phyloP scores from a whole-genome alignment of 2,797 vertebrate species.

The Amphiprion clarkii region DNA sequence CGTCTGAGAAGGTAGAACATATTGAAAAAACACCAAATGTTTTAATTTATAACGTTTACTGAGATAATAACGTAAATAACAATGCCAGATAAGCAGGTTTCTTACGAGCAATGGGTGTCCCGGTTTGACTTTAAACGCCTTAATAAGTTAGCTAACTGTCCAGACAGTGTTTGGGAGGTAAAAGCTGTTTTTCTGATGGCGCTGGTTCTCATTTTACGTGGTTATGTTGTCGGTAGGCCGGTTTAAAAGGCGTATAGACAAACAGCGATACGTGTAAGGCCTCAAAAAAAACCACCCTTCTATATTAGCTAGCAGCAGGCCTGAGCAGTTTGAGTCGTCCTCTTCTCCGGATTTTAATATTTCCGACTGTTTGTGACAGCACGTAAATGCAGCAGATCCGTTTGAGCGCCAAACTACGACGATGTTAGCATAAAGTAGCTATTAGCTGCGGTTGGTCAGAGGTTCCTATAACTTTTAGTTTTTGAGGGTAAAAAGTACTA shows the following conservation, averaged over 20 bases:
- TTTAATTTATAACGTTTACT: background rate
- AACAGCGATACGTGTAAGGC: background rate
- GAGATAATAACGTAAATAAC: background rate
- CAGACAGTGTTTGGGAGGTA: background rate
- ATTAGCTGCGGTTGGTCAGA: background rate
- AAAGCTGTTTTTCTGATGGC: background rate
- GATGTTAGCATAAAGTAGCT: background rate
- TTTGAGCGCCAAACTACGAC: constrained; percentile 1
- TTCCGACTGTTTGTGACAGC: constrained; percentile 16
- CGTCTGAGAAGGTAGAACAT: too few relatives aligned
- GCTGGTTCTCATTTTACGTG: background rate
- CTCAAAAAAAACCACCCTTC: too few relatives aligned
- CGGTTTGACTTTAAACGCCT: background rate
- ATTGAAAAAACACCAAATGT: too few relatives aligned
- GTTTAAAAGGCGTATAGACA: background rate
- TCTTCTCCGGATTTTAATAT: background rate
- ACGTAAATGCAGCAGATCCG: constrained; percentile 42
- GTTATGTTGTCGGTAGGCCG: background rate
- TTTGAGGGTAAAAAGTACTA: background rate
- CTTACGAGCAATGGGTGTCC: background rate
- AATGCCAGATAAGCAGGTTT: too few relatives aligned
- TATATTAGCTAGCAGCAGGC: too few relatives aligned
- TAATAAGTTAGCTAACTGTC: background rate
- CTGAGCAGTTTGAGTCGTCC: too few relatives aligned
- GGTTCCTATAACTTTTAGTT: too few relatives aligned